Base-by-base conservation (phyloP, 1,140 invertebrate species). In the Meteorus sp. region DNA sequence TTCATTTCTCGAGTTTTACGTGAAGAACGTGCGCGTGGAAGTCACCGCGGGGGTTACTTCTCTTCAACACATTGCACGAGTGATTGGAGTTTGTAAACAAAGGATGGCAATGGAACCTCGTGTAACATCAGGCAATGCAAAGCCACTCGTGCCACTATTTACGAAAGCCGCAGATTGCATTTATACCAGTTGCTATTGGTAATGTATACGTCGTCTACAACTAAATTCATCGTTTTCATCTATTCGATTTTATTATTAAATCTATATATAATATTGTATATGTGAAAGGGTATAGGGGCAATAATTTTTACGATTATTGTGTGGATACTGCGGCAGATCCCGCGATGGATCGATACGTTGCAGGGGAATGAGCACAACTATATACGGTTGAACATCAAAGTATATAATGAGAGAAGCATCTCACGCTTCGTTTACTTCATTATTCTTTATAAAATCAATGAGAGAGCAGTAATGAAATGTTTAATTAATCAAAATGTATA, bases 131-230 rank as follows among this genome's bases (percentile, higher is more conserved):
- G 73, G 70, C 20, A 77, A 78, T 59, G 65, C 71, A 5, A 81
- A 81, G 57, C 77, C 80, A 25, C 63, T 81, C 57, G 71, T 81
- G 56, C 77, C 74, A 53, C 68, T 81, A 29, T 81, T 81, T 64
- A 68, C 72, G 0, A 78, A 79, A 56, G 71, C 75, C 15, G 68
- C 78, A 2, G 79, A 83, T 54, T 83, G 81, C 65, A 63, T 80
- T 53, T 82, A 83, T 58, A 83, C 82, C 17, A 79, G 78, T 63
- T 83, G 80, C 60, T 84, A 82, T 59, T 84, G 82, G 82, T 83
- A 72, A 82, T 72, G 47, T 11, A n/a, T 23, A 45, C 31, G 20
- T 19, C 7, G 3, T 19, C 17, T 19, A 43, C 7, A 6, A 19
- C 20, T 13, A 19, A 43, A 19, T 19, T 19, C 7, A 43, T 19